Base-by-base conservation (phyloP, 2,113 vertebrate species). In the Ondatra zibethicus region DNA sequence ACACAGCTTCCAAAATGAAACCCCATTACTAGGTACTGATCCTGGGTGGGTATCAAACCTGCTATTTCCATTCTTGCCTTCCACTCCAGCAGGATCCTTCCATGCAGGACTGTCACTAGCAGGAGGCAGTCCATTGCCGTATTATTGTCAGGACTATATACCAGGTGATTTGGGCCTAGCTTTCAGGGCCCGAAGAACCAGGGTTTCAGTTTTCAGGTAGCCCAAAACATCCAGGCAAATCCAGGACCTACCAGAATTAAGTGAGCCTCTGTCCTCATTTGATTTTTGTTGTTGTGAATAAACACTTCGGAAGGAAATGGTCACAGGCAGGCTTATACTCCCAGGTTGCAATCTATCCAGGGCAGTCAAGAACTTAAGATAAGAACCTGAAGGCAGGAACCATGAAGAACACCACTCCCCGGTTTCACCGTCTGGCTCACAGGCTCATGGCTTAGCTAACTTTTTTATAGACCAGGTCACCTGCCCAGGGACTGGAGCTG, bases 341-440 rank as follows among this genome's bases (percentile, higher is more conserved):
- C 9, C 63, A 47, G 42, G 42, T 21, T 21, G 21, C 47, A 55
- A 36, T 55, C 31, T 36, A 11, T 52, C 31, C 13, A 66, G 42
- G 84, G 42, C 33, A 66, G 84, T 47, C 42, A 23, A 16, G 39
- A 66, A 66, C 16, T 21, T 42, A 85, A 29, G 11, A 12, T 9
- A 39, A 31, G 25, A 85, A 63, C 58, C 81, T 19, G 8, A 25
- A 61, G 36, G 55, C 55, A 63, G 39, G 81, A 42, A 63, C 81
- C 23, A 9, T 45, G 63, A 2, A 21, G 6, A 4, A 66, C 10
- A 47, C 17, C 4, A 0, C 27, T 31, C 8, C 3, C 27, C 2
- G 2, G 13, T 3, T 10, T 76, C 39, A 33, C 29, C 2, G 0
- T 66, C 39, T 86, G 6, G 63, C 29, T 36, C 61, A 33, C 9